Conservation (phyloP, 2,113 vertebrate genomes). For the Heliornis fulica region DNA sequence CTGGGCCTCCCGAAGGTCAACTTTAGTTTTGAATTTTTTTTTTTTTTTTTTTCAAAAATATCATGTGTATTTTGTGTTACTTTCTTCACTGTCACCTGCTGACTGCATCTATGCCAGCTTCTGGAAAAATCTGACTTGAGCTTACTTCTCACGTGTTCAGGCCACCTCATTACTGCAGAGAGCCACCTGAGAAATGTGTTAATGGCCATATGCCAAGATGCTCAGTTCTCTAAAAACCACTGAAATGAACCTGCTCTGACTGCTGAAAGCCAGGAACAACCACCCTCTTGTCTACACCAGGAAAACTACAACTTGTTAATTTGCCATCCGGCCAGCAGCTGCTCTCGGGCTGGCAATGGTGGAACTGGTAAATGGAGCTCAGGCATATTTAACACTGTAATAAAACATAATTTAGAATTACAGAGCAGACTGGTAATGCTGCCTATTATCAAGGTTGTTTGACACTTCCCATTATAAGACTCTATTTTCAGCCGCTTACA, state of each 20-base stretch:
- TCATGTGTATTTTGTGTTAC: background rate
- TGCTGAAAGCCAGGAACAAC: constrained; percentile 55
- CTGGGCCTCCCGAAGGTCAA: background rate
- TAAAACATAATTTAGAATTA: constrained; percentile 62
- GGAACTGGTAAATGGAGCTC: constrained; percentile 18
- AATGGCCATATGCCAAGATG: constrained; percentile 27
- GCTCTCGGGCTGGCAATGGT: constrained; percentile 23
- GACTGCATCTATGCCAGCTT: background rate
- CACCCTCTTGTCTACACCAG: constrained; percentile 33
- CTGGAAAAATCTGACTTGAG: background rate
- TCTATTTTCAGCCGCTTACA: constrained; percentile 40
- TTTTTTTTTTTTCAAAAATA: background rate
- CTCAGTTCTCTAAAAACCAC: background rate
- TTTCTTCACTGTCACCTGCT: background rate
- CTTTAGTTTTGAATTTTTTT: no score
- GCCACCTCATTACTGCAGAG: constrained; percentile 8
- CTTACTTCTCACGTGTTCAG: background rate
- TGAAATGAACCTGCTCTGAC: constrained; percentile 43
- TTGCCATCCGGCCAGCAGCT: constrained; percentile 45
- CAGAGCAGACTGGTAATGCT: constrained; percentile 52
- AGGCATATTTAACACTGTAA: constrained; percentile 56
- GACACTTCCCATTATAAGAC: constrained; percentile 54
- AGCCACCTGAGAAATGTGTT: constrained; percentile 61
- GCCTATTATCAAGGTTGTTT: constrained; percentile 60
- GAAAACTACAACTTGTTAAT: constrained; percentile 58